Evolutionary conservation across 2,888 invertebrate genomes (phyloP).

Genomic region (Trypoxylon attenuatum): DNA sequence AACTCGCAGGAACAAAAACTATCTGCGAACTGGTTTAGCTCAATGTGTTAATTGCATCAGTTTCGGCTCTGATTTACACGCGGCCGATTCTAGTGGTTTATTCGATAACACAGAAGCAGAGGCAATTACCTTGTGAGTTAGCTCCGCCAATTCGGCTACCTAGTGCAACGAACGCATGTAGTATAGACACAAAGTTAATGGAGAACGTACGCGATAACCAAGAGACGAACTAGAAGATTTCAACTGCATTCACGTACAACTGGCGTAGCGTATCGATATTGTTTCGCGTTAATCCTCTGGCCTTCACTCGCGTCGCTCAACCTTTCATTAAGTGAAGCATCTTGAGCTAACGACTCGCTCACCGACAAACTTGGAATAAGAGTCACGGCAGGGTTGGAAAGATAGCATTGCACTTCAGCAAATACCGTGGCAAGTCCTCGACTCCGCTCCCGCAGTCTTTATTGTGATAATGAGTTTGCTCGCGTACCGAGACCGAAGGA

Average conservation of each 20-base stretch:
- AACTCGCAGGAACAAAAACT: conserved; percentile 44
- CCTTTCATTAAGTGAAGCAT: conserved; percentile 47
- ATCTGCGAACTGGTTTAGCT: conserved; percentile 48
- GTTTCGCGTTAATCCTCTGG: conserved; percentile 27
- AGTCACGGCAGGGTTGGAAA: not conserved
- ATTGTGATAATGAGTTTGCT: conserved; percentile 16
- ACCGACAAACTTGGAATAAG: conserved; percentile 3
- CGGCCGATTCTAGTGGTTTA: conserved; percentile 48
- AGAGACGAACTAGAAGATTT: too few species aligned
- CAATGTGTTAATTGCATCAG: conserved; percentile 58
- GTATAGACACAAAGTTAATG: too few species aligned
- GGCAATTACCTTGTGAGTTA: conserved; percentile 42
- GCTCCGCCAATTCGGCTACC: conserved; percentile 16
- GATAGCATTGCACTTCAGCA: conserved; percentile 4
- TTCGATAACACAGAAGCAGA: conserved; percentile 33
- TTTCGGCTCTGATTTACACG: conserved; percentile 47
- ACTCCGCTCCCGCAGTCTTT: conserved; percentile 31
- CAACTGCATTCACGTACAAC: too few species aligned
- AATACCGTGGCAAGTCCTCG: conserved; percentile 27
- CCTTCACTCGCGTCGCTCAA: conserved; percentile 41
- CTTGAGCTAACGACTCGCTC: conserved; percentile 36
- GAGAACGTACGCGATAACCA: too few species aligned
- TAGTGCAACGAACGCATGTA: too few species aligned
- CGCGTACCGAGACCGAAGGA: not conserved
- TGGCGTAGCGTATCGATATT: conserved; percentile 47